Base-by-base conservation (phyloP, 2,797 vertebrate genomes). In the Zenarchopterus dispar region DNA sequence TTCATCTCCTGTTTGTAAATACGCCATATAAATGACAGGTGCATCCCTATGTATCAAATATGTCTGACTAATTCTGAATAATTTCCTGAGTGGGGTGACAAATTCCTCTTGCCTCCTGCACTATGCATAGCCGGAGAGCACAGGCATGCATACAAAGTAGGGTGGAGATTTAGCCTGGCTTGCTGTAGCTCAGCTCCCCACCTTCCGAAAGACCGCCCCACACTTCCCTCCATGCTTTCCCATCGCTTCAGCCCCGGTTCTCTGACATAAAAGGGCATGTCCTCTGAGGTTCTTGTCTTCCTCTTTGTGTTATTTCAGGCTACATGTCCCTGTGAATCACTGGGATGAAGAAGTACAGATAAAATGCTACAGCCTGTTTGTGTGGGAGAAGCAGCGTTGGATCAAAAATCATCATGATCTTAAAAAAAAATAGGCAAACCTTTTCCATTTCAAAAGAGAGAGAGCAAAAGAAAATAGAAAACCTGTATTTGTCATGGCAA, bases 111-210 rank as follows among this genome's bases (percentile, higher is more conserved):
- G 64, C 80, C 71, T 74, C 70, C 72, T 77, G 82, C 88, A 75
- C 82, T 64, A 84, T 56, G 78, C 84, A 70, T 84, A 76, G 84
- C 79, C 71, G 7, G 65, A 2, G 66, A 81, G 81, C 54, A 31
- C 54, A 67, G 79, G 73, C 85, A 79, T 77, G 91, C 86, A 91
- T 92, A 88, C 86, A 80, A 88, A 91, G 80, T 64, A 90, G 87
- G 77, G 61, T 55, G 76, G 70, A 83, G 80, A 77, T 85, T 89
- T 82, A 82, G 81, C 78, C 77, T 75, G 80, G 85, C 84, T 86
- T 75, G 69, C 66, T 46, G 56, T 72, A 72, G 75, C 62, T 50
- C 74, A 67, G 67, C 76, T 74, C 72, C 75, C 70, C 67, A 47
- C 67, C 70, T 75, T 63, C 68, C 66, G 39, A 47, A 62, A 73